Base-by-base conservation (phyloP, 2,888 invertebrate genomes). In the Lymantria monacha region DNA sequence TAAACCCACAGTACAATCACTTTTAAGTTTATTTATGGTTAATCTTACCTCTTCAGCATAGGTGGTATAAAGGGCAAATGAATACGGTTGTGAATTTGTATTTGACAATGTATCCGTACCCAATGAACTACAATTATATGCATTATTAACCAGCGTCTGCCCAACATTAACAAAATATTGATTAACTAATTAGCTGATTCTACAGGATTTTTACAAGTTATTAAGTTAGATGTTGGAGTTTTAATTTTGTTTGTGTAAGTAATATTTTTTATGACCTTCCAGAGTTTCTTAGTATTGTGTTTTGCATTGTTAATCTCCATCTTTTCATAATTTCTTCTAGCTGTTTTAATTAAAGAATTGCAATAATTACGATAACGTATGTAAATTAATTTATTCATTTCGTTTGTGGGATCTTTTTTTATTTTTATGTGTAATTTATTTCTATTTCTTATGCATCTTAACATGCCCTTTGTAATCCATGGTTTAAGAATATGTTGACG, bases 381-480 rank as follows among this genome's bases (percentile, higher is more conserved):
- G 11, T 37, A 37, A 37, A 11, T 22, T 9, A 10, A 9, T 10
- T 37, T 37, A 9, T 9, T 3, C 8, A 37, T 37, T 7, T 37
- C 13, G 14, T 42, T 42, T 9, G 8, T 3, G 2, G 42, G 15
- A 1, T 15, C 3, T 5, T 9, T 22, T 9, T 7, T 10, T 5
- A 22, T 3, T 22, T 42, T 22, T 15, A 9, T 42, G 3, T 42
- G 42, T n/a, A 42, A 11, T 10, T 11, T 15, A 10, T 42, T 11
- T 2, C 42, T 5, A 22, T 42, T 15, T 22, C 22, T 15, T 3
- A 42, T 42, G 22, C 42, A 42, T 5, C 42, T 15, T 10, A 96
- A 95, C 0, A 42, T 8, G 9, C 42, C 42, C 7, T 15, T 15
- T 11, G 42, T 44, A 3, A 44, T 36, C 44, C 44, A 44, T 9